Percentiles rank a stretch among this genome's conserved stretches.
These are phyloP conservation scores for Nettapus auritus DNA, from an alignment of 2,113 vertebrate species.

Conservation along the genomic window DNA sequence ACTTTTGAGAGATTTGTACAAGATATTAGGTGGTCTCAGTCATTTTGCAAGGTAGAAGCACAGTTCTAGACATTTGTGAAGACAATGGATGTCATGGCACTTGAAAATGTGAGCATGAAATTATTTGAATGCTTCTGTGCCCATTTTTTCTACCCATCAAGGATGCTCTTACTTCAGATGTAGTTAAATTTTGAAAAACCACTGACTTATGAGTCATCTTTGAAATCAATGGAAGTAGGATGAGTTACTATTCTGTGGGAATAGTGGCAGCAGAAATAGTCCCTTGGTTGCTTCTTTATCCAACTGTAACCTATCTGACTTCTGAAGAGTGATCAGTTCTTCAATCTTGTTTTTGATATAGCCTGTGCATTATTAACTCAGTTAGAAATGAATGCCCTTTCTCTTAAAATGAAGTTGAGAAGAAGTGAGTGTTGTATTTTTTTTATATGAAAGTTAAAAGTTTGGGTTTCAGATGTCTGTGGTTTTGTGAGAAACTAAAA, in stretches of 20 bases:
- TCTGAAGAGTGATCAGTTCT: conserved; percentile 2
- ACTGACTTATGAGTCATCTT: neutral
- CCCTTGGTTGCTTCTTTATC: neutral
- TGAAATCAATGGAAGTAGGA: neutral
- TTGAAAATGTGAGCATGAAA: conserved; percentile 16
- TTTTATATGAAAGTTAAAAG: neutral
- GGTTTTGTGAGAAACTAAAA: conserved; percentile 7
- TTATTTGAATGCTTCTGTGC: neutral
- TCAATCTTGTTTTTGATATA: neutral
- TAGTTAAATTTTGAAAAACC: neutral
- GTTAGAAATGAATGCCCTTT: neutral
- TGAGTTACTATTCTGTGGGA: neutral
- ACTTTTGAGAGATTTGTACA: conserved; percentile 2
- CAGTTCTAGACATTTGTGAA: neutral
- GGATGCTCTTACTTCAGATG: neutral
- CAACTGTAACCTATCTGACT: neutral
- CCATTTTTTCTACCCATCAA: neutral
- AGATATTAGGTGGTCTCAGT: neutral
- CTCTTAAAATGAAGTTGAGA: conserved; percentile 9
- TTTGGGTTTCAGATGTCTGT: neutral
- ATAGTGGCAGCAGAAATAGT: neutral
- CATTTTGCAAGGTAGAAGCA: conserved; percentile 28
- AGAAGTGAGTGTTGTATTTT: neutral
- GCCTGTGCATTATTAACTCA: neutral
- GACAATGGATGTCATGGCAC: neutral